A percentile compares a stretch with the other conserved stretches of the same genome.
These are phyloP conservation scores for Zosterops pallidus DNA, from an alignment of 2,113 vertebrate species.

Conservation along the genomic window DNA sequence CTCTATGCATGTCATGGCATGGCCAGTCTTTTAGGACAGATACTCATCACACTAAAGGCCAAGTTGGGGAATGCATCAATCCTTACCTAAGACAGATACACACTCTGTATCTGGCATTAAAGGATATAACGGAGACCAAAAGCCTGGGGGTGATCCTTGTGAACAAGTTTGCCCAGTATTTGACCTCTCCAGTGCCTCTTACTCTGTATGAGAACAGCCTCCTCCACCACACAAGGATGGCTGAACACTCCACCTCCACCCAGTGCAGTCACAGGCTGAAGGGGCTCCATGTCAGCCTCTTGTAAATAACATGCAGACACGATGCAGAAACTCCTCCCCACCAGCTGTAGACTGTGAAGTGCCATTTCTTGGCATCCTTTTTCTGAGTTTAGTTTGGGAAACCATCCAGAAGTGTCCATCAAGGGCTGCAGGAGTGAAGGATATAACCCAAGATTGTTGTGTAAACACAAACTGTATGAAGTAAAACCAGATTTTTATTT, in stretches of 20 bases:
- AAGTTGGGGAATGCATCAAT: neutral
- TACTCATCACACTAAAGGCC: neutral
- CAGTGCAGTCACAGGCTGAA: rapidly evolving
- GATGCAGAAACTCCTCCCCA: neutral
- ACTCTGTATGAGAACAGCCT: neutral
- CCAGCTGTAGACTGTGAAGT: neutral
- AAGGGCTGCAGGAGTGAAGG: neutral
- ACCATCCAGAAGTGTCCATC: neutral
- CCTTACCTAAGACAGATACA: neutral
- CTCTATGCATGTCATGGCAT: neutral
- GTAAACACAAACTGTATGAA: neutral
- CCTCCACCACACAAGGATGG: neutral
- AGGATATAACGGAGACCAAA: neutral
- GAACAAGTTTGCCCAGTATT: neutral
- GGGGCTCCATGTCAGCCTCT: neutral
- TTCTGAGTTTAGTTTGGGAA: neutral
- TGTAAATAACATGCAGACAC: neutral
- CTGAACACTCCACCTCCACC: neutral
- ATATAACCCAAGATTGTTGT: neutral
- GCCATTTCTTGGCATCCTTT: neutral
- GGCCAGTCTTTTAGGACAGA: neutral
- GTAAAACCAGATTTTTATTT: neutral
- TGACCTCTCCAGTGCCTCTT: neutral
- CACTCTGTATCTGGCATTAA: neutral
- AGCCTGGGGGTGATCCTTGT: neutral